These are phyloP conservation scores for Salpingus planirostris DNA, from an alignment of 2,888 invertebrate genomes.

Conservation along the genomic window DNA sequence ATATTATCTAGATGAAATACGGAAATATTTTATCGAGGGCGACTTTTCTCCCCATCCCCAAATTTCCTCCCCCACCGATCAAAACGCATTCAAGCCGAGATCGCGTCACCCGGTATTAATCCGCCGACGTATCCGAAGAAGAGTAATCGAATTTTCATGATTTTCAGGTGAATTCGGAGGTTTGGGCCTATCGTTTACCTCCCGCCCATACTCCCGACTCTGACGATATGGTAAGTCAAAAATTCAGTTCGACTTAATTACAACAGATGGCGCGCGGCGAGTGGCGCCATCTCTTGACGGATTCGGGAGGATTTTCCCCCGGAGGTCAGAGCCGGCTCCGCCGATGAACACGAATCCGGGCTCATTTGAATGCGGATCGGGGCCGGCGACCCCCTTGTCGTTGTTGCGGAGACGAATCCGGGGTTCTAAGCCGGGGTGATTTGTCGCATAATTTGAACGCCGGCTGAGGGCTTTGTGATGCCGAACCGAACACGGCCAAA, in stretches of 20 bases:
- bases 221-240: slow-evolving; percentile 75
- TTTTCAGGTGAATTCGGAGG: slow-evolving; percentile 41
- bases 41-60: no score
- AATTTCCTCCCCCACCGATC: no score
- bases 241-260: not conserved
- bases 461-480: slow-evolving; percentile 12
- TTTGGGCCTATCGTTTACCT: slow-evolving; percentile 42
- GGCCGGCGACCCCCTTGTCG: no score
- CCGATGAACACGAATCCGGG: no score
- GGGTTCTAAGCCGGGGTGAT: slow-evolving; percentile 20
- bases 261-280: not conserved
- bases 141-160: no score
- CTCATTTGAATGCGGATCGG: no score
- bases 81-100: no score
- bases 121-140: no score
- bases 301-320: not conserved
- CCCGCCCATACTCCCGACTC: slow-evolving; percentile 51
- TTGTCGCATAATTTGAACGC: slow-evolving; percentile 22
- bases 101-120: no score
- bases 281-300: not conserved
- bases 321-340: no score
- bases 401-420: slow-evolving; percentile 10
- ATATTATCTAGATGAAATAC: no score
- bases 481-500: slow-evolving; percentile 11
- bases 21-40: no score